These are phyloP conservation scores for Spea bombifrons DNA, from an alignment of 2,113 vertebrate genomes.

Conservation along the genomic window DNA sequence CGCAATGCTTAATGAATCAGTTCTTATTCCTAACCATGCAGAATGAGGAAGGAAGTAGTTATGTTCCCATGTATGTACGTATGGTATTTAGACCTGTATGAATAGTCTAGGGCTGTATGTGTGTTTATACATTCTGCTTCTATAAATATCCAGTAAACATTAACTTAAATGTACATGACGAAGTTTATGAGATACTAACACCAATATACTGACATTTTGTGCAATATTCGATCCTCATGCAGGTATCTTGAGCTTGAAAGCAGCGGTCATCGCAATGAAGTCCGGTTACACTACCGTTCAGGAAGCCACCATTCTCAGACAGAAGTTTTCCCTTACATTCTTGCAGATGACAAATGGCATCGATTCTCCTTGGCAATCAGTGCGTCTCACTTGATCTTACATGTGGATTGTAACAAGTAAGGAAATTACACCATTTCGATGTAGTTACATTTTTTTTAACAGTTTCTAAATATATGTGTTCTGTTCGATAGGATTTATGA, in stretches of 20 bases:
- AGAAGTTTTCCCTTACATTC: conserved; percentile 91
- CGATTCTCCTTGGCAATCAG: conserved; percentile 90
- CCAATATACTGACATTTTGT: not conserved
- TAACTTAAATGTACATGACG: no score
- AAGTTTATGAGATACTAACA: no score
- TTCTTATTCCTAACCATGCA: no score
- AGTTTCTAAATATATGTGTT: not conserved
- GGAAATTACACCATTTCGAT: conserved; percentile 34
- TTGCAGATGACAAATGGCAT: conserved; percentile 96
- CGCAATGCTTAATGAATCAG: no score
- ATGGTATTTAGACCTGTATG: no score
- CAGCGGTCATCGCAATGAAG: conserved; percentile 92
- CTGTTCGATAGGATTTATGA: conserved; percentile 86
- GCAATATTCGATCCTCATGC: conserved; percentile 49
- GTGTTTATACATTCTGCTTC: no score
- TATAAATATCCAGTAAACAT: no score
- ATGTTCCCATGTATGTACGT: no score
- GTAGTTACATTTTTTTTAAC: no score
- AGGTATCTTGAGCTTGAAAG: conserved; percentile 96
- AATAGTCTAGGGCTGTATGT: no score
- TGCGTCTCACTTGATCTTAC: conserved; percentile 88
- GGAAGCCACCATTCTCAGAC: conserved; percentile 83
- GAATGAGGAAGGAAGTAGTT: no score
- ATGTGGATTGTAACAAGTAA: conserved; percentile 96
- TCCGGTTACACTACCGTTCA: conserved; percentile 89